A percentile compares a stretch with the other conserved stretches of the same genome.
Conservation (phyloP, 2,797 vertebrate genomes). For the Xerus rutilus region DNA sequence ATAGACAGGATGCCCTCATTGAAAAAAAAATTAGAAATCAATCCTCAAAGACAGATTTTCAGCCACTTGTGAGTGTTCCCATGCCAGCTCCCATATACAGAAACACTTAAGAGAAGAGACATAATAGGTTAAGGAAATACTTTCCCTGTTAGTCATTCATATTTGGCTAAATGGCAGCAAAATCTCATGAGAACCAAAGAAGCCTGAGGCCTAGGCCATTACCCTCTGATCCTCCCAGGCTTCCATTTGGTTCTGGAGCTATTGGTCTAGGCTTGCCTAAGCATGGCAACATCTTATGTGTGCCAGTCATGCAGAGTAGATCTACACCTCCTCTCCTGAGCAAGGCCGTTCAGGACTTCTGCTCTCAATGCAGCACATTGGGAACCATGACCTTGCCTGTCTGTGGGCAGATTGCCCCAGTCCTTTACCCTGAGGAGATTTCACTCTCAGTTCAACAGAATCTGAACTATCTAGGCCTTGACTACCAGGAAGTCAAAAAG, state of each 20-base stretch:
- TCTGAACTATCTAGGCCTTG: neutral
- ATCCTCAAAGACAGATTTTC: slow-evolving; percentile 12
- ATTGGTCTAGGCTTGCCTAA: neutral
- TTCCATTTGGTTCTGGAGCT: neutral
- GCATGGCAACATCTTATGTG: neutral
- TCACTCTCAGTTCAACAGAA: neutral
- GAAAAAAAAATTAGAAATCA: neutral
- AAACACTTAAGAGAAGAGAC: slow-evolving; percentile 25
- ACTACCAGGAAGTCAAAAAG: no score
- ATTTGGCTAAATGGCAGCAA: neutral
- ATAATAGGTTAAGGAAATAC: neutral
- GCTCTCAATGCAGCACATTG: neutral
- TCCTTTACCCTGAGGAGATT: neutral
- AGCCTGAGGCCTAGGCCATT: neutral
- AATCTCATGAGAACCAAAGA: neutral
- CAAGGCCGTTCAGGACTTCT: neutral
- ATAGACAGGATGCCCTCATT: neutral
- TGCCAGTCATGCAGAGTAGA: neutral
- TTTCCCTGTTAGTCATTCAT: neutral
- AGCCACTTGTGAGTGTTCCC: neutral
- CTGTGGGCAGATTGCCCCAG: no score
- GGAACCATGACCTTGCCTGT: neutral
- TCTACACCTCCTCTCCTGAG: neutral
- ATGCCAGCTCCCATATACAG: neutral
- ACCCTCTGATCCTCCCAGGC: no score